Evolutionary conservation across 2,797 vertebrate genomes (phyloP).

Genomic region (Toxotes lorentzi): DNA sequence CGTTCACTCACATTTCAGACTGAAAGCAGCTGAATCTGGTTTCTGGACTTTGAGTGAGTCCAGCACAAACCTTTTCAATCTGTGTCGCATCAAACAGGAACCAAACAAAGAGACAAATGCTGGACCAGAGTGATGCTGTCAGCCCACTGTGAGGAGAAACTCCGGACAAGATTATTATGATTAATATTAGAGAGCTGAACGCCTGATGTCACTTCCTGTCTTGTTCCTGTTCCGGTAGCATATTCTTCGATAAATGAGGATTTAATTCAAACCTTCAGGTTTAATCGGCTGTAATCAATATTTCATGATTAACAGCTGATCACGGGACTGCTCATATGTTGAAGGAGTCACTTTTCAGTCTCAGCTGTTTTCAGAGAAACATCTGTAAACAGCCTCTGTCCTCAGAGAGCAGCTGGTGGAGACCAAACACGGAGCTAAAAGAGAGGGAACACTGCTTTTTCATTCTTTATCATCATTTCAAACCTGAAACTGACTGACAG

Average conservation of each 20-base stretch:
- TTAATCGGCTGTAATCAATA: too few species aligned
- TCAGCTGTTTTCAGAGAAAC: too few species aligned
- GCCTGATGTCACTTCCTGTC: neutral
- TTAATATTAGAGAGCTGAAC: slow-evolving; percentile 6
- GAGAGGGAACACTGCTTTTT: neutral
- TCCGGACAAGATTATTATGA: slow-evolving; percentile 1
- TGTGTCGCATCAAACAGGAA: slow-evolving; percentile 5
- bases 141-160: slow-evolving; percentile 26
- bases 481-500: neutral
- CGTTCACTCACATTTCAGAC: neutral
- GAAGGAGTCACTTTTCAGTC: too few species aligned
- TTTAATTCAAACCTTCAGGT: too few species aligned
- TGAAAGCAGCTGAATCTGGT: neutral
- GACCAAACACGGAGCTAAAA: neutral
- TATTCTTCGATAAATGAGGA: too few species aligned
- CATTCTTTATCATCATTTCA: neutral
- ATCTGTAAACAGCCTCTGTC: neutral
- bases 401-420: neutral
- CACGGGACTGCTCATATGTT: too few species aligned
- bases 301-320: too few species aligned
- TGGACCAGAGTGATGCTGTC: neutral
- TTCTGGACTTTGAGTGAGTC: neutral
- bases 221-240: too few species aligned
- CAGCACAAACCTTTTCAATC: neutral
- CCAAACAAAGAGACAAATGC: slow-evolving; percentile 4